A percentile compares a stretch with the other conserved stretches of the same genome.
These are phyloP conservation scores for Esox niger DNA, from an alignment of 2,113 vertebrate species.

Conservation along the genomic window DNA sequence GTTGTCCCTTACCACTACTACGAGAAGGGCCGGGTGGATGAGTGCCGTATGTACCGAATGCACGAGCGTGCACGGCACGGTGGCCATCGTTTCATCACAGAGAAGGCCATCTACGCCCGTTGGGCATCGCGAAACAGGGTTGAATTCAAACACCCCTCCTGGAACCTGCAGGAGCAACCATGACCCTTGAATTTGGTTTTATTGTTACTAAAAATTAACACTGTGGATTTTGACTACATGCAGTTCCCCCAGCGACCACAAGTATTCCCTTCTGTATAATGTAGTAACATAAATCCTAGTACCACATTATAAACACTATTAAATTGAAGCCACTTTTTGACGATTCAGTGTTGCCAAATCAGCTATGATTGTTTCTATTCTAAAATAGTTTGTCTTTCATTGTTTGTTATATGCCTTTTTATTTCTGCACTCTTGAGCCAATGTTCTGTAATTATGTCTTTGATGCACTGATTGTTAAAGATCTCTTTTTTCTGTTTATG, in stretches of 20 bases:
- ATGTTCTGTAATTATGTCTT: neutral
- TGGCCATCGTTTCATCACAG: conserved; percentile 93
- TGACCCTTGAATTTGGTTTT: neutral
- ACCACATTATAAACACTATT: neutral
- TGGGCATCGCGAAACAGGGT: conserved; percentile 84
- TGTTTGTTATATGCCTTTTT: neutral
- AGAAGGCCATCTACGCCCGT: conserved; percentile 89
- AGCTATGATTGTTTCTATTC: neutral
- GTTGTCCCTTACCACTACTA: conserved; percentile 94
- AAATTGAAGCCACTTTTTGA: neutral
- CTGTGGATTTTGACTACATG: neutral
- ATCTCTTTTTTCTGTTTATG: neutral
- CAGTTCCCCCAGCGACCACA: too few species aligned
- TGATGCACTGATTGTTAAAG: neutral
- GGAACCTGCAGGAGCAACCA: conserved; percentile 52
- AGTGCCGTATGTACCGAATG: conserved; percentile 86
- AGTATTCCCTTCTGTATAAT: too few species aligned
- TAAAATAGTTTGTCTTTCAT: neutral
- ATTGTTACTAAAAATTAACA: neutral
- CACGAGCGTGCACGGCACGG: conserved; percentile 78
- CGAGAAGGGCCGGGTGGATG: conserved; percentile 77
- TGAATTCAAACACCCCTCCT: conserved; percentile 80
- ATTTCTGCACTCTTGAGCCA: neutral
- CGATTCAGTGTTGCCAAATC: neutral
- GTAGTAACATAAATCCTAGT: too few species aligned